Base-by-base conservation (phyloP, 2,797 vertebrate species). In the Otus scops region DNA sequence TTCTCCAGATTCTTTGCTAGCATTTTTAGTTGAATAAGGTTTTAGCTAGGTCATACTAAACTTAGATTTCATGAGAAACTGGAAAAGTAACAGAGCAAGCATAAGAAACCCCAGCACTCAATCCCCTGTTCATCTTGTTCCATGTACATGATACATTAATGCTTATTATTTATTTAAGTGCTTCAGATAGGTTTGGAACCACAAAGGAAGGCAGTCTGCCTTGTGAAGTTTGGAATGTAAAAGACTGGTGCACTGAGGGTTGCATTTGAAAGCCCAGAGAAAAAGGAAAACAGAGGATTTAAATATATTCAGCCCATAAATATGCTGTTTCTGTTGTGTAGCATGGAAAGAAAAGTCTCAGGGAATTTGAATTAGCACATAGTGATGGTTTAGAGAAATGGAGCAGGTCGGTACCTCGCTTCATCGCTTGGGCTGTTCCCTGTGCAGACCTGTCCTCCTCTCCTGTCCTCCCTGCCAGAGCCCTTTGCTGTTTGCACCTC, bases 91-190 rank as follows among this genome's bases (percentile, higher is more conserved):
- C 76, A 91, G 59, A 78, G 17, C 57, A 78, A 75, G 34, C 39
- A 41, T 74, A 68, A 74, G 92, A 91, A 63, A 60, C 6, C 8
- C 14, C 41, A 63, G 77, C 56, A 51, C 57, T 92, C 78, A 83
- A 80, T 94, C 82, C 48, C 6, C 15, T 85, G 8, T 93, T 89
- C 75, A 59, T 89, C 89, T 67, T 75, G 65, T 41, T 89, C 85
- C 73, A 16, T 78, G 85, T 93, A 81, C 75, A 65, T 81, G 75
- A 75, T 93, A 91, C 89, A 81, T 94, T 89, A 91, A 88, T 92
- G 82, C 85, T 75, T 91, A 95, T 94, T 93, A 87, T 92, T 94
- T 96, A 95, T 95, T 96, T 89, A 96, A 92, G 53, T 94, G 73
- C 87, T 91, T 96, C 89, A 85, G 36, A 89, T 92, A 83, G 69